phyloP scores from a whole-genome alignment of 2,113 vertebrate species.

The Pelmatolapia mariae region DNA sequence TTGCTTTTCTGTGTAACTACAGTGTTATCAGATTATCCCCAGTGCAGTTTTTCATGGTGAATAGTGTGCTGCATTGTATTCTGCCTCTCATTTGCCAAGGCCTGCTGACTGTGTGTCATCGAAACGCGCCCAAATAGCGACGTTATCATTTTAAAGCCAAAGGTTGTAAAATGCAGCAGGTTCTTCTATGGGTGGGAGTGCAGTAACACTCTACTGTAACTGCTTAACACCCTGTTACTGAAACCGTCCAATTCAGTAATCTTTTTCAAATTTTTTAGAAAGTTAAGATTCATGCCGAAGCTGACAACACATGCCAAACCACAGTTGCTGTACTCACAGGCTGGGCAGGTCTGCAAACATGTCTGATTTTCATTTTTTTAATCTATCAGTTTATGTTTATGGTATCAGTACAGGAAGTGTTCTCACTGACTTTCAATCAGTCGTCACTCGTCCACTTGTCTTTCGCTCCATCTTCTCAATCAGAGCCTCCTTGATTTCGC shows the following conservation, averaged over 20 bases:
- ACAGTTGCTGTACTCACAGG: neutral
- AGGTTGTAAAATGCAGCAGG: neutral
- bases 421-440: neutral
- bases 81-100: neutral
- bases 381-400: neutral
- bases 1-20: conserved; percentile 59
- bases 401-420: neutral
- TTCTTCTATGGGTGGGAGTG: neutral
- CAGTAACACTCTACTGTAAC: neutral
- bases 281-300: neutral
- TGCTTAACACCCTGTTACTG: neutral
- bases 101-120: neutral
- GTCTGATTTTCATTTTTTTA: neutral
- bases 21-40: conserved; percentile 42
- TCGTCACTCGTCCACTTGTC: neutral
- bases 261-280: neutral
- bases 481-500: neutral
- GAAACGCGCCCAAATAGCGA: neutral
- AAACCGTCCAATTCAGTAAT: fast-evolving
- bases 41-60: conserved; percentile 22
- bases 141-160: neutral
- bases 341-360: neutral
- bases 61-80: conserved; percentile 1
- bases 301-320: conserved; percentile 1
- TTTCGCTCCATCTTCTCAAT: neutral